phyloP scores from a whole-genome alignment of 2,888 invertebrate genomes.

The Cryptophagus acutangulus region DNA sequence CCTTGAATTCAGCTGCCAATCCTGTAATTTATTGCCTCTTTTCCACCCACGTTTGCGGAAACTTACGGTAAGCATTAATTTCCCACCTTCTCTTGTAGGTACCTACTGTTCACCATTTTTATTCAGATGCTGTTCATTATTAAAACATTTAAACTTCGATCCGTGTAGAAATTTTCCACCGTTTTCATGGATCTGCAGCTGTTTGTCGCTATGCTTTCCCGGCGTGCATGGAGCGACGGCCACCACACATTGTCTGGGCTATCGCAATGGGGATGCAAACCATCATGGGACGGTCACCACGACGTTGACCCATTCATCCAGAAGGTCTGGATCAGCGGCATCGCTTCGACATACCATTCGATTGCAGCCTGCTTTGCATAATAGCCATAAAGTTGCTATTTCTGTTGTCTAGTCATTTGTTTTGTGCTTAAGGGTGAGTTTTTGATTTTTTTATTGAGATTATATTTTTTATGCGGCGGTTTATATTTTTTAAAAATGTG shows the following conservation, averaged over 20 bases:
- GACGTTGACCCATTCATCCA: conserved; percentile 42
- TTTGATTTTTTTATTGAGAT: no score
- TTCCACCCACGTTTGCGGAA: conserved; percentile 83
- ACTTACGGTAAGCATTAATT: conserved; percentile 64
- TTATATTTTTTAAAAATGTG: no score
- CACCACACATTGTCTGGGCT: conserved; percentile 39
- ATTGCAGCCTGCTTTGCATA: conserved; percentile 39
- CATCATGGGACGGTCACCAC: conserved; percentile 44
- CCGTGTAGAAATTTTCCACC: conserved; percentile 59
- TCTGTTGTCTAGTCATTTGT: conserved; percentile 45
- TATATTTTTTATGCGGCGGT: no score
- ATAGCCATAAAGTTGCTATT: conserved; percentile 43
- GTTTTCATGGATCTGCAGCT: conserved; percentile 65
- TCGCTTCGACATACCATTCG: conserved; percentile 43
- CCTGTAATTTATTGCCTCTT: conserved; percentile 94
- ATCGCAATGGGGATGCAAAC: conserved; percentile 34
- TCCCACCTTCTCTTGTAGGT: no score
- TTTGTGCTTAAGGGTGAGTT: no score
- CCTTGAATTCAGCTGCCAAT: conserved; percentile 91
- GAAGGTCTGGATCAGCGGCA: conserved; percentile 42
- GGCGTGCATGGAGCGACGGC: conserved; percentile 36
- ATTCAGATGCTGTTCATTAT: conserved; percentile 34
- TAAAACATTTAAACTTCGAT: conserved; percentile 40
- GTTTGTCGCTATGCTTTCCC: conserved; percentile 41
- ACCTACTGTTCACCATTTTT: conserved; percentile 1